A percentile compares a stretch with the other conserved stretches of the same genome.
phyloP scores from a whole-genome alignment of 2,797 vertebrate species.

The Apodemus agrarius region DNA sequence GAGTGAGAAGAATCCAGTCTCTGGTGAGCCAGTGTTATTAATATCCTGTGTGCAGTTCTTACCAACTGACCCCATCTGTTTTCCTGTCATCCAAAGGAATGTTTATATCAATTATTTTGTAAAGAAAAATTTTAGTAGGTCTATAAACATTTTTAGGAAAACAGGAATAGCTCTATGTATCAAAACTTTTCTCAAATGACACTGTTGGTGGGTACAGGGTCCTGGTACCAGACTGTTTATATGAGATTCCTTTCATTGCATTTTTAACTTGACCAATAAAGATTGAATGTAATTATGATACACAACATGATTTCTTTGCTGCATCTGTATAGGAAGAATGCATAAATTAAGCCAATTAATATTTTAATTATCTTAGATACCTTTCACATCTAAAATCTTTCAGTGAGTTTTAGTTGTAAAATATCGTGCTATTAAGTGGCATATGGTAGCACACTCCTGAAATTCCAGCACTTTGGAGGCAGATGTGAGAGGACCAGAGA shows the following conservation, averaged over 20 bases:
- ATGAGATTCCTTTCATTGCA: too few relatives aligned
- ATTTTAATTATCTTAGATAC: not conserved
- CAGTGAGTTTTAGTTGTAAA: not conserved
- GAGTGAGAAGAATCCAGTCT: constrained; percentile 86
- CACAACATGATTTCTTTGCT: not conserved
- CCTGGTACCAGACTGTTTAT: too few relatives aligned
- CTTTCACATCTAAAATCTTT: not conserved
- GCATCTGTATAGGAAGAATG: too few relatives aligned
- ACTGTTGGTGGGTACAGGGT: too few relatives aligned
- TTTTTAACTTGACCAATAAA: not conserved
- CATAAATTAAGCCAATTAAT: not conserved
- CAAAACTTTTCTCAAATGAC: too few relatives aligned
- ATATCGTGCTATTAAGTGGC: not conserved
- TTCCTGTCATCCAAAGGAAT: constrained; percentile 96
- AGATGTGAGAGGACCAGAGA: not conserved
- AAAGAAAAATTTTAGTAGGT: constrained; percentile 94
- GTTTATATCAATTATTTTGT: constrained; percentile 97
- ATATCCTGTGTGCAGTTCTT: constrained; percentile 82
- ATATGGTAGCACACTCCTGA: not conserved
- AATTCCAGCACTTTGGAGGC: not conserved
- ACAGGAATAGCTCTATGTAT: constrained; percentile 87
- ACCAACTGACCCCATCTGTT: constrained; percentile 88
- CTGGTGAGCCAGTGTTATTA: constrained; percentile 89
- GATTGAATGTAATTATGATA: not conserved
- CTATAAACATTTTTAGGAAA: constrained; percentile 94